phyloP scores from a whole-genome alignment of 1,140 invertebrate genomes.

The Euura saliciscinereae region DNA sequence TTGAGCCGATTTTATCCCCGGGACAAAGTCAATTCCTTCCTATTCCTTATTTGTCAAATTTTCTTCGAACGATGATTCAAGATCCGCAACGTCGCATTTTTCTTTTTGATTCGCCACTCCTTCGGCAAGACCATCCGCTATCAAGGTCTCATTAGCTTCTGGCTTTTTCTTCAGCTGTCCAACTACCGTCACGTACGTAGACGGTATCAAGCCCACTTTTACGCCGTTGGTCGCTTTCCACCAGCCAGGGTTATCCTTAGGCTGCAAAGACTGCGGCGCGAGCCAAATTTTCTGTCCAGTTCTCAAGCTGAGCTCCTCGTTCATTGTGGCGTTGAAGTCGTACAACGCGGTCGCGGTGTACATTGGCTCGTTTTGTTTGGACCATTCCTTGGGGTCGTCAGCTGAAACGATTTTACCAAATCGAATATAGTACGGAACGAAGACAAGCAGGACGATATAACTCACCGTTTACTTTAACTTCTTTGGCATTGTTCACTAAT shows the following conservation, averaged over 20 bases:
- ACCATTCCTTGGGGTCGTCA: conserved; percentile 52
- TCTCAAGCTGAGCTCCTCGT: conserved; percentile 79
- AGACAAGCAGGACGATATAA: conserved; percentile 40
- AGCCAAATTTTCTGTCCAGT: conserved; percentile 79
- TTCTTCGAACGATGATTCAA: neutral
- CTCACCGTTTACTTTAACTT: conserved; percentile 57
- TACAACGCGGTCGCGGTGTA: conserved; percentile 76
- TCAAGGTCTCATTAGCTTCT: conserved; percentile 25
- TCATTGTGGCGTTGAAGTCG: conserved; percentile 74
- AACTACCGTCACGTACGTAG: conserved; percentile 72
- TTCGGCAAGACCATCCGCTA: conserved; percentile 14
- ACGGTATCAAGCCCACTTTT: conserved; percentile 77
- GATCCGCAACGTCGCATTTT: neutral
- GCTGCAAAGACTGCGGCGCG: conserved; percentile 84
- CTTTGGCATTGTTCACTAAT: conserved; percentile 65
- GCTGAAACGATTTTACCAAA: conserved; percentile 21
- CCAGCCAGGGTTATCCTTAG: conserved; percentile 75
- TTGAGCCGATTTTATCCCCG: no score
- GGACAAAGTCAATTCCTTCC: no score
- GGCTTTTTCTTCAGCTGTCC: conserved; percentile 47
- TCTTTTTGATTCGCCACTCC: conserved; percentile 21
- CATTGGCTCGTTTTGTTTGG: conserved; percentile 69
- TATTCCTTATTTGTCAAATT: no score
- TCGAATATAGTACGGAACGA: conserved; percentile 35
- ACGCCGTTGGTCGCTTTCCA: conserved; percentile 74